Conservation (phyloP, 2,888 invertebrate species). For the Dascillus cervinus region DNA sequence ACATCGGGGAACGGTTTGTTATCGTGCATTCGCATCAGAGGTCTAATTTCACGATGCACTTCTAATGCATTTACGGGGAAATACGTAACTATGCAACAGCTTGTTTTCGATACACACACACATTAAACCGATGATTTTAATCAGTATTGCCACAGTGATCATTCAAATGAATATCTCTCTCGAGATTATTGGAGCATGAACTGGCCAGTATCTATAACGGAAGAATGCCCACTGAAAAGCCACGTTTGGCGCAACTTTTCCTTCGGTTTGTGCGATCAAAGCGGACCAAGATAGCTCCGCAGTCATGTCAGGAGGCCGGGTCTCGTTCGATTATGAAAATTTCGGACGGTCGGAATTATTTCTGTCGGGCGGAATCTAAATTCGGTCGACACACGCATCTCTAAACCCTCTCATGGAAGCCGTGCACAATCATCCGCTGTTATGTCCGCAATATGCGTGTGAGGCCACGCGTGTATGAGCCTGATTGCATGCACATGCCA, state of each 20-base stretch:
- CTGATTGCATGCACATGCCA: slow-evolving; percentile 28
- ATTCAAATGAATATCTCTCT: too few relatives aligned
- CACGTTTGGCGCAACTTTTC: too few relatives aligned
- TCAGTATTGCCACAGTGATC: slow-evolving; percentile 7
- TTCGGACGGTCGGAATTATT: slow-evolving; percentile 1
- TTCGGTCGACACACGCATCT: too few relatives aligned
- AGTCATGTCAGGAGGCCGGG: slow-evolving; percentile 1
- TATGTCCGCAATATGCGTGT: slow-evolving; percentile 23
- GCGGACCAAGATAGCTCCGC: too few relatives aligned
- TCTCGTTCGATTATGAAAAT: slow-evolving; percentile 1
- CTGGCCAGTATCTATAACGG: too few relatives aligned
- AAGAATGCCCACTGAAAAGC: too few relatives aligned
- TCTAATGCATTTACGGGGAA: slow-evolving; percentile 15
- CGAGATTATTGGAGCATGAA: too few relatives aligned
- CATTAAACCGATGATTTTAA: slow-evolving; percentile 8
- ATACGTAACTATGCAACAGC: slow-evolving; percentile 38
- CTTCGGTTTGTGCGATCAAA: too few relatives aligned
- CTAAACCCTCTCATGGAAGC: too few relatives aligned
- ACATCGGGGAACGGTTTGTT: slow-evolving; percentile 7
- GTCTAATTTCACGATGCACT: slow-evolving; percentile 24
- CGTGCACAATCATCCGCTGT: slow-evolving; percentile 7
- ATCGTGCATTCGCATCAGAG: slow-evolving; percentile 19
- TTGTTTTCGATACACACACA: slow-evolving; percentile 34
- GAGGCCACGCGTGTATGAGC: slow-evolving; percentile 25
- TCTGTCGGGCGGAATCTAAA: too few relatives aligned